Base-by-base conservation (phyloP, 2,113 vertebrate species). In the Camelus dromedarius region DNA sequence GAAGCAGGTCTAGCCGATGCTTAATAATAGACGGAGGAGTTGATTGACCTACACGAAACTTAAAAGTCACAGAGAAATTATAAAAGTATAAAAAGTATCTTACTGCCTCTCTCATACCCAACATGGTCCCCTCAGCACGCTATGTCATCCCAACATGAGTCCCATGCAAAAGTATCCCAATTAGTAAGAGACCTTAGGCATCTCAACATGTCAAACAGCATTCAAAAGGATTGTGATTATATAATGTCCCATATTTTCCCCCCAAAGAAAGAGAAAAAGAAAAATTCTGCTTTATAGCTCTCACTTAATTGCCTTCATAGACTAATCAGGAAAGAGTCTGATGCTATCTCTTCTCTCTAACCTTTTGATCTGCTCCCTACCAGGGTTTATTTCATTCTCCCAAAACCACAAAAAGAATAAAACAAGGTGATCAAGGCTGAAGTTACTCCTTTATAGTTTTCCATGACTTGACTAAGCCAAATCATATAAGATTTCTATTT, bases 21-120 rank as follows among this genome's bases (percentile, higher is more conserved):
- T 97, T 98, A 98, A 97, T 97, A 98, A 98, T 62, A 97, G 80
- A 96, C 98, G 87, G 98, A 98, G 96, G 80, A 94, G 46, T 92
- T 96, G 97, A 95, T 48, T 98, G 93, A 98, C 97, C 84, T 97
- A 89, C 95, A 75, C 20, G 96, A 97, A 97, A 95, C 97, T 98
- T 97, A 79, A 97, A 98, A 97, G 97, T 0, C 70, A 97, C 8
- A 95, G 82, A 95, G 93, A 96, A 97, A 97, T 67, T 95, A 94
- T 81, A 81, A 94, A 98, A 96, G 18, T 93, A 30, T 76, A 95
- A 97, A 94, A 97, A 30, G n/a, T 93, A n/a, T 28, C 1, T 92
- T 81, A 75, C 24, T 95, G n/a, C n/a, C 20, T 96, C 46, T 93
- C 90, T 96, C 83, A 84, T 70, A 93, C 52, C 64, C 35, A 48